Base-by-base conservation (phyloP, 2,797 vertebrate species). In the Salmo trutta region DNA sequence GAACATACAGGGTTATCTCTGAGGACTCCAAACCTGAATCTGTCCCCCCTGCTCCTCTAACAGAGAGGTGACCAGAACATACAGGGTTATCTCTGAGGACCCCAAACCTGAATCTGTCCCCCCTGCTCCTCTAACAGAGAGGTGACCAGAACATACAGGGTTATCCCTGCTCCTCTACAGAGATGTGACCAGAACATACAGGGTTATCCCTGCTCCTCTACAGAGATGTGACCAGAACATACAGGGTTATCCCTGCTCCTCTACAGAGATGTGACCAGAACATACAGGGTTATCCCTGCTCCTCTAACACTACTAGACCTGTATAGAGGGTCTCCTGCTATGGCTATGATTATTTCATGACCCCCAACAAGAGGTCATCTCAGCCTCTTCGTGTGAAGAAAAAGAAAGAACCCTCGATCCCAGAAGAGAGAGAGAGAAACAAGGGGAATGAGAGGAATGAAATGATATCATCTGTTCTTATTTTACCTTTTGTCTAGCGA, bases 401-500 rank as follows among this genome's bases (percentile, higher is more conserved):
- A 41, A 83, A 77, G 85, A 88, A 86, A 83, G 29, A 82, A 67
- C 78, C 75, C 84, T 16, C 24, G 83, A 80, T 88, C 84, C 80
- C 84, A 85, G 83, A 21, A 75, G 79, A 81, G 62, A 75, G 79
- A 81, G 62, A 36, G 10, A 36, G 19, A 81, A 64, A 79, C 84
- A 86, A 88, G 86, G 27, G 31, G 21, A 31, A 67, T 17, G 19
- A 14, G 15, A 16, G 65, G 65, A 67, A 33, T 15, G 33, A 31
- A 76, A 84, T 87, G 85, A 88, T 88, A 93, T 95, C 93, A 95
- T 95, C 94, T 95, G 93, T 92, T 95, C 94, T 94, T 94, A 94
- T 95, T 94, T 94, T 94, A 95, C 94, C 92, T 94, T 93, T 94
- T 93, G 93, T 94, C 91, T 85, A 91, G 92, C 91, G 86, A 91